These are phyloP conservation scores for Temnothorax longispinosus DNA, from an alignment of 1,140 invertebrate species.

Conservation along the genomic window DNA sequence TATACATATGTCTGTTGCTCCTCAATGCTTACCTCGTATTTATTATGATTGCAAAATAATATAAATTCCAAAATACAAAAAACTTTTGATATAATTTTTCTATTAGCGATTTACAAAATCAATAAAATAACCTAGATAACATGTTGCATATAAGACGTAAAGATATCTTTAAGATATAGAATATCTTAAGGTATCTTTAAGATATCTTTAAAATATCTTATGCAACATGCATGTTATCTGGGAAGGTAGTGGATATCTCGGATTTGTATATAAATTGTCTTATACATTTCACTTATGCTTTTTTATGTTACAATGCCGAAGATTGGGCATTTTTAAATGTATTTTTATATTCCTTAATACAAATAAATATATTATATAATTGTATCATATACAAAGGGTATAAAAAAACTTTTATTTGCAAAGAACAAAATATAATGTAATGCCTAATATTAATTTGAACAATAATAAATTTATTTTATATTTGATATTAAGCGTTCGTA, in stretches of 20 bases:
- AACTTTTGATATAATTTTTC: conserved; percentile 23
- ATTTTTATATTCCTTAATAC: background rate
- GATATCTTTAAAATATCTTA: too few relatives aligned
- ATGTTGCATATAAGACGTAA: too few relatives aligned
- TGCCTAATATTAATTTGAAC: conserved; percentile 59
- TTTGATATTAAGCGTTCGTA: conserved; percentile 52
- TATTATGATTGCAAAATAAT: too few relatives aligned
- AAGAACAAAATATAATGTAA: conserved; percentile 65
- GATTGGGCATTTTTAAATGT: background rate
- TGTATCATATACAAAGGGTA: conserved; percentile 24
- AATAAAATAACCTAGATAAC: background rate
- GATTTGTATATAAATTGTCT: background rate
- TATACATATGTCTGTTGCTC: too few relatives aligned
- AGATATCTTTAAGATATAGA: too few relatives aligned
- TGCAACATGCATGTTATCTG: too few relatives aligned
- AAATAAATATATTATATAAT: conserved; percentile 30
- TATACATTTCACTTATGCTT: background rate
- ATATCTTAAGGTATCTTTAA: too few relatives aligned
- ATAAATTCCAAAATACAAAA: too few relatives aligned
- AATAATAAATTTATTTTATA: conserved; percentile 59
- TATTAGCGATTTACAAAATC: background rate
- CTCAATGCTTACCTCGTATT: too few relatives aligned
- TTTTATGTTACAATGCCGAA: background rate
- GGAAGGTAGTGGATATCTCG: background rate
- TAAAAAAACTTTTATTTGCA: conserved; percentile 51